These are phyloP conservation scores for Aurelia coerulea DNA, from an alignment of 30 jellyfish, hydroid and myxozoan species.

Conservation along the genomic window DNA sequence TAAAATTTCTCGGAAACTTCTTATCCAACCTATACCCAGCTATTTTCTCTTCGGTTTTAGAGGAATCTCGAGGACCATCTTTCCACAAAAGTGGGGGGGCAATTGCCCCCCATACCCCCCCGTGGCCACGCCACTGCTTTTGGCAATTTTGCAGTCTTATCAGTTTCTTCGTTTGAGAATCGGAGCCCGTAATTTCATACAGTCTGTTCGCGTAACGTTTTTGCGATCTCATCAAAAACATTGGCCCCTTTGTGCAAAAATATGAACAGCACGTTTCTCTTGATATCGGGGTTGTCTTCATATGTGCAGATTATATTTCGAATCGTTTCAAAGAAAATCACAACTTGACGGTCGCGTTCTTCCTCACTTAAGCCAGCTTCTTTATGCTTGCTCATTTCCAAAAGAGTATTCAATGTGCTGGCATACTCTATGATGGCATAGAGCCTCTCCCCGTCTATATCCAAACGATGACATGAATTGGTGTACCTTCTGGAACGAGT, in stretches of 20 bases:
- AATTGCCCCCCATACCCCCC: too few species aligned
- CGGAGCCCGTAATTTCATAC: too few species aligned
- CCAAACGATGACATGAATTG: slow-evolving; percentile 25
- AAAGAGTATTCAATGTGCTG: too few species aligned
- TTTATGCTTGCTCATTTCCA: neutral
- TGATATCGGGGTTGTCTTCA: slow-evolving; percentile 30
- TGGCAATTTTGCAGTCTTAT: too few species aligned
- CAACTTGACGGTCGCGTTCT: slow-evolving; percentile 41
- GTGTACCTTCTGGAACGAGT: slow-evolving; percentile 21
- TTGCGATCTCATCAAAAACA: neutral
- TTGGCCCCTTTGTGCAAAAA: slow-evolving; percentile 19
- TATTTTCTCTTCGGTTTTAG: too few species aligned
- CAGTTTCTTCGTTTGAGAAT: too few species aligned
- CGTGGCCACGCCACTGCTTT: too few species aligned
- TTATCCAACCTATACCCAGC: too few species aligned
- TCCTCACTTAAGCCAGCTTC: slow-evolving; percentile 17
- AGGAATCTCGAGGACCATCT: too few species aligned
- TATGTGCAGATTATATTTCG: slow-evolving; percentile 10
- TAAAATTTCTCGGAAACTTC: too few species aligned
- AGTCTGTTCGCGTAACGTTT: neutral
- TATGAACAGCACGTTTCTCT: slow-evolving; percentile 16
- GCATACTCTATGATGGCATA: neutral
- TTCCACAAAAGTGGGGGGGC: too few species aligned
- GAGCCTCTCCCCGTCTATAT: neutral
- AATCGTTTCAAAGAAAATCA: slow-evolving; percentile 21